Evolutionary conservation across 2,797 vertebrate species (phyloP).

Genomic region (Knipowitschia caucasica): DNA sequence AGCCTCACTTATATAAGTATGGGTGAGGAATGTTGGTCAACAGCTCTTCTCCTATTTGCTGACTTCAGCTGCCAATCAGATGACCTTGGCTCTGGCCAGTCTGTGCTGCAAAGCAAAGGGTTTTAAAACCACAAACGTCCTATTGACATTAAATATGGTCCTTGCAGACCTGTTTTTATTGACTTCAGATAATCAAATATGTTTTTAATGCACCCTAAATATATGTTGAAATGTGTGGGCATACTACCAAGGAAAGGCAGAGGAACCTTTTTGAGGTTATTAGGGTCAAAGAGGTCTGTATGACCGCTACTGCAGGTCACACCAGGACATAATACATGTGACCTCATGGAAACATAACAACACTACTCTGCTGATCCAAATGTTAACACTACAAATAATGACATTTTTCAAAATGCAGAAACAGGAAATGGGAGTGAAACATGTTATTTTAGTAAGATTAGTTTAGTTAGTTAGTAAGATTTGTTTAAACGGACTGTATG

Average conservation of each 20-base stretch:
- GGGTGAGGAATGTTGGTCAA: conserved; percentile 10
- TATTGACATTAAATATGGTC: not conserved
- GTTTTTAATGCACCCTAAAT: not conserved
- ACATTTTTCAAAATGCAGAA: too few relatives aligned
- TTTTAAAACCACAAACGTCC: not conserved
- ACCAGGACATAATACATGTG: not conserved
- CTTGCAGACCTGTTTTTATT: not conserved
- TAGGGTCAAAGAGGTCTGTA: conserved; percentile 27
- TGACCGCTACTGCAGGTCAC: conserved; percentile 36
- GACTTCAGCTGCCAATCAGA: conserved; percentile 30
- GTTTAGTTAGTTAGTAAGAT: too few relatives aligned
- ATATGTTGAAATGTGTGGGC: too few relatives aligned
- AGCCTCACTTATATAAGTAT: conserved; percentile 54
- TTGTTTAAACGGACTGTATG: too few relatives aligned
- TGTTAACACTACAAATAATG: not conserved
- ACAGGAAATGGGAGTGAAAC: too few relatives aligned
- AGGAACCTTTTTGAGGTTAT: not conserved
- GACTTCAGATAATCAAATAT: not conserved
- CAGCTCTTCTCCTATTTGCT: conserved; percentile 30
- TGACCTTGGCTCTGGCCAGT: conserved; percentile 11
- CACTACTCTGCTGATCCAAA: too few relatives aligned
- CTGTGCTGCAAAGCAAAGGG: not conserved
- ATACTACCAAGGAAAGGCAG: not conserved
- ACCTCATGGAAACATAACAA: not conserved
- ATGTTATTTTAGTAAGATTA: too few relatives aligned